phyloP scores from a whole-genome alignment of 2,113 vertebrate species.

The Anoura caudifer region DNA sequence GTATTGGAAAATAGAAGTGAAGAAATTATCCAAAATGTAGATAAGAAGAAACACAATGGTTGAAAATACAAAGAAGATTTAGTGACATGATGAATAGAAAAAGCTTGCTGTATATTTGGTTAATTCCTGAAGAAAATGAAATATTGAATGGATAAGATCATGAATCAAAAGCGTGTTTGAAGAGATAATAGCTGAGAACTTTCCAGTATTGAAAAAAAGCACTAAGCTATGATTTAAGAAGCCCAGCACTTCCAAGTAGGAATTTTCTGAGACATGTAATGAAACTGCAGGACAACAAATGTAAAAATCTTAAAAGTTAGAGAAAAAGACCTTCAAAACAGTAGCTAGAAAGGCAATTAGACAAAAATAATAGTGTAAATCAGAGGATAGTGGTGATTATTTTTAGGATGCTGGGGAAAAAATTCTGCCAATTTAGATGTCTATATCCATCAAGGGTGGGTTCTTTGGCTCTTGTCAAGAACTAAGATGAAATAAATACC shows the following conservation, averaged over 20 bases:
- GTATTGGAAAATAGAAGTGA: constrained; percentile 29
- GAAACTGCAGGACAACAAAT: background rate
- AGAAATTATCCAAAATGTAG: background rate
- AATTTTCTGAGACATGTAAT: background rate
- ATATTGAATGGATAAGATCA: background rate
- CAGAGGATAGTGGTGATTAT: background rate
- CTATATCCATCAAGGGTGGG: background rate
- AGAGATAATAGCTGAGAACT: background rate
- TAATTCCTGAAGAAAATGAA: background rate
- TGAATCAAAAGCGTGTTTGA: background rate
- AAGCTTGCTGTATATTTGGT: background rate
- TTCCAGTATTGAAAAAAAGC: background rate
- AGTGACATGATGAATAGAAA: background rate
- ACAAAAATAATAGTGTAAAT: background rate
- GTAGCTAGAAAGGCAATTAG: background rate
- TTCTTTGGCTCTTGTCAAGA: background rate
- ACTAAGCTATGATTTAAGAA: background rate
- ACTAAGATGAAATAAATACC: background rate
- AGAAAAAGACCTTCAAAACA: background rate
- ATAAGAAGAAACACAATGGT: background rate
- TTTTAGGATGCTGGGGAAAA: background rate
- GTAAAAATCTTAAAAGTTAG: background rate
- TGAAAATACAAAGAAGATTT: constrained; percentile 26
- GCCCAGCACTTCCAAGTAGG: background rate
- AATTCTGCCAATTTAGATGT: background rate